Conservation (phyloP, 2,113 vertebrate species). For the Solea senegalensis region DNA sequence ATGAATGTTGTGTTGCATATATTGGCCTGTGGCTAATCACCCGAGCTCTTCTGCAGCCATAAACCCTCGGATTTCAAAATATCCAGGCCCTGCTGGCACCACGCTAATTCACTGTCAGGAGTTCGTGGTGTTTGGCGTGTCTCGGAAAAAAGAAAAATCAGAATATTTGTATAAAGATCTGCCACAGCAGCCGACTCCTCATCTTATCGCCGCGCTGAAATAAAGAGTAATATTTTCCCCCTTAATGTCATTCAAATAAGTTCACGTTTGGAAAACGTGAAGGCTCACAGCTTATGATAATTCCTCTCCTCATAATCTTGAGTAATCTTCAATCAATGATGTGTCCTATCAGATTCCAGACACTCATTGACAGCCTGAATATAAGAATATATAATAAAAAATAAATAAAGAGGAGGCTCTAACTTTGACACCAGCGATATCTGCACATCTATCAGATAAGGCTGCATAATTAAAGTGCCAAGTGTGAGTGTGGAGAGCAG, state of each 20-base stretch:
- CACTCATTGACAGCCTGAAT: constrained; percentile 76
- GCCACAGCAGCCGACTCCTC: constrained; percentile 4
- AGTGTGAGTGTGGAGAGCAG: constrained; percentile 58
- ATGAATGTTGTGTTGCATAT: constrained; percentile 35
- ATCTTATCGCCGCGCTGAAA: no score
- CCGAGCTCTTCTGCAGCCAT: constrained; percentile 41
- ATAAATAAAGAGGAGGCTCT: constrained; percentile 81
- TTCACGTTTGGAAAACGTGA: constrained; percentile 50
- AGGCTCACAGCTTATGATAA: constrained; percentile 65
- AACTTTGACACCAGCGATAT: constrained; percentile 78
- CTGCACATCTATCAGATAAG: constrained; percentile 83
- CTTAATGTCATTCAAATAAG: constrained; percentile 56
- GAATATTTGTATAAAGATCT: constrained; percentile 1
- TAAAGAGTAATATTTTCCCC: constrained; percentile 23
- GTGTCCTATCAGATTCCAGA: constrained; percentile 73
- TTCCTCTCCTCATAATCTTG: constrained; percentile 62
- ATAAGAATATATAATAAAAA: constrained; percentile 81
- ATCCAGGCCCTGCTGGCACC: constrained; percentile 15
- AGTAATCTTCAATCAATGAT: constrained; percentile 77
- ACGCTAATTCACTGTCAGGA: constrained; percentile 18
- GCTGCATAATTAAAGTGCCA: constrained; percentile 85
- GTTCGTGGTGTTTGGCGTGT: constrained; percentile 16
- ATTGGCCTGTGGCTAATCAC: constrained; percentile 59
- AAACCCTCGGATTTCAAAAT: constrained; percentile 48
- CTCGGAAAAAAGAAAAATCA: background rate